phyloP scores from a whole-genome alignment of 2,113 vertebrate genomes.

The Entomyzon cyanotis region DNA sequence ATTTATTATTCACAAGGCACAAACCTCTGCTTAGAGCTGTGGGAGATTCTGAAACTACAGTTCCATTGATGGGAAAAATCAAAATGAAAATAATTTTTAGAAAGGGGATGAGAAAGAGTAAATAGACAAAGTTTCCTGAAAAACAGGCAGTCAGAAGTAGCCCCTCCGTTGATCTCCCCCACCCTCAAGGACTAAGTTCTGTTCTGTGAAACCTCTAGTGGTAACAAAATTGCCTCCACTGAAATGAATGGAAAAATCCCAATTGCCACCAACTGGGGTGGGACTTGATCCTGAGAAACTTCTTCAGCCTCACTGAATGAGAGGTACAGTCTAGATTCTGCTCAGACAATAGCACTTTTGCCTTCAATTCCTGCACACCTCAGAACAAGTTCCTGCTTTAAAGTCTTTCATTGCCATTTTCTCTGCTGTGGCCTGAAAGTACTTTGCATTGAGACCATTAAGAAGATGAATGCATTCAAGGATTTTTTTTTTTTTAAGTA shows the following conservation, averaged over 20 bases:
- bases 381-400: neutral
- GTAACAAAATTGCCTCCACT: neutral
- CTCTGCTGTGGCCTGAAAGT: neutral
- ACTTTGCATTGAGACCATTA: neutral
- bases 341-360: neutral
- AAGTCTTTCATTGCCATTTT: neutral
- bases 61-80: neutral
- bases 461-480: neutral
- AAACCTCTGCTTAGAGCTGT: neutral
- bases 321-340: neutral
- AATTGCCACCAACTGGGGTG: fast-evolving
- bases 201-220: neutral
- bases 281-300: neutral
- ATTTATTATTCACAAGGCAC: neutral
- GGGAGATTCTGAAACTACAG: neutral
- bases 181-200: neutral
- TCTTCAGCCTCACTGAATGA: neutral
- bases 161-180: fast-evolving
- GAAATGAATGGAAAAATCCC: neutral
- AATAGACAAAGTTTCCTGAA: neutral
- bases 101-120: fast-evolving
- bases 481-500: neutral
- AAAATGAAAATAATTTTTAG: neutral
- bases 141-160: neutral
- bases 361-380: neutral